Percentiles rank a stretch among this genome's conserved stretches.
phyloP scores from a whole-genome alignment of 2,113 vertebrate species.

The Penelope pileata region DNA sequence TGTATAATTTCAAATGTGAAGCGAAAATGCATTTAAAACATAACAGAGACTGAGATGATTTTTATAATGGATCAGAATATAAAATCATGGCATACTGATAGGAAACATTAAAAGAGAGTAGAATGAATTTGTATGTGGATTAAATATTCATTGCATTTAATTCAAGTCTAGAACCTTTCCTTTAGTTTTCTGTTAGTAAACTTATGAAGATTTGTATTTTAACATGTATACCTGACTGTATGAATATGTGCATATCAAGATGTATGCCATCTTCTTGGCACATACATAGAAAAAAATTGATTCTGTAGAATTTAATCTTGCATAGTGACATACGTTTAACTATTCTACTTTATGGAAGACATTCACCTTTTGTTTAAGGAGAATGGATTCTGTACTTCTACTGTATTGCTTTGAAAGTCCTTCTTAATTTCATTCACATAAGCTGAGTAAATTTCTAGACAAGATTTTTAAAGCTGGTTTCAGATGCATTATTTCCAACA shows the following conservation, averaged over 20 bases:
- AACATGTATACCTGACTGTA: neutral
- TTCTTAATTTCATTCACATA: neutral
- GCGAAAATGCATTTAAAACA: neutral
- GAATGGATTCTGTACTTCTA: neutral
- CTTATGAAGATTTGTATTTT: neutral
- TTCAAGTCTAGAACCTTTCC: neutral
- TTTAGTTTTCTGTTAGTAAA: neutral
- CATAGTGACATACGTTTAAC: neutral
- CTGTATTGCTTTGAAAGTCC: neutral
- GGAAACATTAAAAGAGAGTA: neutral
- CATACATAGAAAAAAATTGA: neutral
- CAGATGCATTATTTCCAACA: neutral
- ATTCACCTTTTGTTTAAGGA: neutral
- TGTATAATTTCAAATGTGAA: neutral
- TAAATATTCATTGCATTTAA: neutral
- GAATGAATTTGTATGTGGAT: neutral
- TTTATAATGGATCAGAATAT: neutral
- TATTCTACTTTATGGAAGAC: neutral
- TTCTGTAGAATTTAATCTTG: neutral
- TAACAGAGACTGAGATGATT: neutral
- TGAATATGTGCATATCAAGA: neutral
- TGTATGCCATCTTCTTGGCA: neutral
- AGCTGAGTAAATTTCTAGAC: neutral
- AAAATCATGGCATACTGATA: neutral
- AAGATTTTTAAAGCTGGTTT: neutral